These are phyloP conservation scores for Dunckerocampus dactyliophorus DNA, from an alignment of 2,113 vertebrate genomes.

Conservation along the genomic window DNA sequence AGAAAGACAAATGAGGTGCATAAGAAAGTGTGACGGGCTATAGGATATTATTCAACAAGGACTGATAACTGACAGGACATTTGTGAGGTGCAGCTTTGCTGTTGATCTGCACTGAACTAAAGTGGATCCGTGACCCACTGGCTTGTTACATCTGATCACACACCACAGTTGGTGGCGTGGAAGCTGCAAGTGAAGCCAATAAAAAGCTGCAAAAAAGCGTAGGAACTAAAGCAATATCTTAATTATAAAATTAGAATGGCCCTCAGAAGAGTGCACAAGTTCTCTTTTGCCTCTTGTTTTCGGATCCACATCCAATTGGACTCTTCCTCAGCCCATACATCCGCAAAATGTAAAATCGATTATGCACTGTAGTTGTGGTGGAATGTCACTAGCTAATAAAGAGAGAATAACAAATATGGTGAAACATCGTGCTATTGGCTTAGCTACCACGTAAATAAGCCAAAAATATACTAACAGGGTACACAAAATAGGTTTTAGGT, in stretches of 20 bases:
- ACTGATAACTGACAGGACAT: constrained; percentile 38
- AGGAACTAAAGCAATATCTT: background rate
- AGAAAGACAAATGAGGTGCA: constrained; percentile 25
- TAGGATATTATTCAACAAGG: constrained; percentile 29
- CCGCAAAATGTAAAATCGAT: no score
- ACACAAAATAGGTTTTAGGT: no score
- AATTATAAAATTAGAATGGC: background rate
- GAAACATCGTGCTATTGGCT: no score
- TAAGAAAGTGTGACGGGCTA: constrained; percentile 12
- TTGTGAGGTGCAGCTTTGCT: constrained; percentile 26
- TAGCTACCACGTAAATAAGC: no score
- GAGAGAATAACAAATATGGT: no score
- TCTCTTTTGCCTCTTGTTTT: no score
- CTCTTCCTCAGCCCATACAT: no score
- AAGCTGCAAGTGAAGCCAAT: background rate
- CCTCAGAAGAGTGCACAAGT: no score
- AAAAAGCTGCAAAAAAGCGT: background rate
- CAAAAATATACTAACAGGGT: no score
- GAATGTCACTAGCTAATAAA: no score
- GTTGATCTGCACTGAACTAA: constrained; percentile 26
- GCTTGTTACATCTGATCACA: constrained; percentile 3
- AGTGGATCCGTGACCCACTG: constrained; percentile 15
- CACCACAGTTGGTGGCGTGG: background rate
- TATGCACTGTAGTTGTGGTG: no score
- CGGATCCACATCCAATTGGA: no score